Evolutionary conservation across 1,140 invertebrate species (phyloP).

Genomic region (Rhagoletis zephyria): DNA sequence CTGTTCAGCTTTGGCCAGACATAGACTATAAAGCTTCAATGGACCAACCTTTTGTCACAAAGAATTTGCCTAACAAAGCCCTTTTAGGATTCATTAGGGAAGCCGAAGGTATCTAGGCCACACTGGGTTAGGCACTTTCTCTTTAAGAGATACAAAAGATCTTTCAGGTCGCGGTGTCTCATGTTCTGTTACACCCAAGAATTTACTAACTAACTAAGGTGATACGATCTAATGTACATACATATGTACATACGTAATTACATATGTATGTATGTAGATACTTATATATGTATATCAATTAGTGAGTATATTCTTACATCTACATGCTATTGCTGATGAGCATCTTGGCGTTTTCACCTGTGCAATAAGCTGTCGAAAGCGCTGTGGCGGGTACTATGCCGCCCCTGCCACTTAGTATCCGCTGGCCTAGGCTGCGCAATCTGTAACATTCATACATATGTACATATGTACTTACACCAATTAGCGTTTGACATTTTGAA

Average conservation of each 20-base stretch:
- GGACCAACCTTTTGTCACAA: no score
- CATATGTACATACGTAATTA: not conserved
- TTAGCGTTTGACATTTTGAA: constrained; percentile 44
- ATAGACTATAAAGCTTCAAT: no score
- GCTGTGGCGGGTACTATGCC: not conserved
- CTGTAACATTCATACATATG: not conserved
- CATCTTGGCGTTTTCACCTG: not conserved
- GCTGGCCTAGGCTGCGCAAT: not conserved
- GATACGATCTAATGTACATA: not conserved
- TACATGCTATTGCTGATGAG: not conserved
- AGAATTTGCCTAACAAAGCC: no score
- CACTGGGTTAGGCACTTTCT: no score
- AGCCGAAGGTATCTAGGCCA: no score
- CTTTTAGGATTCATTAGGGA: no score
- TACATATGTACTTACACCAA: constrained; percentile 24
- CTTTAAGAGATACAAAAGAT: no score
- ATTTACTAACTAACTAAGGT: no score
- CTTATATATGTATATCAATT: not conserved
- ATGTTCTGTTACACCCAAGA: no score
- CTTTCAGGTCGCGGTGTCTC: no score
- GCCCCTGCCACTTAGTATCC: not conserved
- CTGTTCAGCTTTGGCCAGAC: no score
- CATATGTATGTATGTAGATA: not conserved
- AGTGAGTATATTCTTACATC: not conserved
- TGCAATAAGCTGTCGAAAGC: not conserved